Evolutionary conservation across 2,797 vertebrate genomes (phyloP), one percentile per base, ranked within the genome.

Genomic region (Microcaecilia unicolor): DNA sequence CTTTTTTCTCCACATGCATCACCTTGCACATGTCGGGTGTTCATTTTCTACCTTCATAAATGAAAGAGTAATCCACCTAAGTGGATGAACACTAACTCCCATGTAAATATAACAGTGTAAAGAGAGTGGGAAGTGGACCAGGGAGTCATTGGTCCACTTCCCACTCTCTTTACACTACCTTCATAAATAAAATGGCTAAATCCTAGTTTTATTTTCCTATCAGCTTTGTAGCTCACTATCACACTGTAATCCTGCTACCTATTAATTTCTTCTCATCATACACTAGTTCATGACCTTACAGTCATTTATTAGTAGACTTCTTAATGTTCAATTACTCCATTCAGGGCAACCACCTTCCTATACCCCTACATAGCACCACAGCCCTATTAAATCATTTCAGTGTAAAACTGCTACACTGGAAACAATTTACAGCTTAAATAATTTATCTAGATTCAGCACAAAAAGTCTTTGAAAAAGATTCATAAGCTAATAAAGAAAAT

Each of bases 401-500:
- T 16, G 11, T 40, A 56, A 43, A 48, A 14, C 26, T 21, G 52
- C 38, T 64, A 27, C 56, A 55, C 48, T 15, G 16, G 51, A 63
- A 66, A 59, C 58, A 62, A 65, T 61, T 65, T 61, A 55, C 53
- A 39, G 48, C 70, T 64, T 70, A 64, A 70, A 73, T 74, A 67
- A 74, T 72, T 70, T 67, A 62, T 67, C 64, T 41, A 30, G 58
- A 58, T 65, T 67, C 58, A 40, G 55, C 25, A 37, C 63, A 60
- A 67, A 57, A 58, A 54, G 72, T 57, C 67, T 70, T 61, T 47
- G 42, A 65, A 48, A n/a, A 45, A 59, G 66, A 74, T 70, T 66
- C 70, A 70, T 70, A 75, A 67, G 56, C 73, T 76, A 82, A 84
- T 80, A 79, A 73, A 69, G 64, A 58, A 73, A 77, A 79, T 67